phyloP scores from a whole-genome alignment of 2,113 vertebrate genomes.

The Otocyon megalotis region DNA sequence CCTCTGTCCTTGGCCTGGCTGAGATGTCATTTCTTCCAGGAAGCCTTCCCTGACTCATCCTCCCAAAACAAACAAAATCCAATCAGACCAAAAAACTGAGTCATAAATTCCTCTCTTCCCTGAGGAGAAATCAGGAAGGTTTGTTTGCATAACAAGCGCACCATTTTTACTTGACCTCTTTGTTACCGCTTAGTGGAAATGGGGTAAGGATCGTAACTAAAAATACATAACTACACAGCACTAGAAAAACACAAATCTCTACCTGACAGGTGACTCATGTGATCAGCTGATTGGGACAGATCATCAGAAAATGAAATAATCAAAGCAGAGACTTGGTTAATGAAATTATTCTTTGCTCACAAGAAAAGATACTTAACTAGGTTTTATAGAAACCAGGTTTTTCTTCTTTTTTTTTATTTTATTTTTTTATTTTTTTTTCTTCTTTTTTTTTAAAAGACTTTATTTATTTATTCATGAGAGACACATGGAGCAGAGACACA shows the following conservation, averaged over 20 bases:
- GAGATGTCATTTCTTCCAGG: background rate
- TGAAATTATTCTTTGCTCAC: background rate
- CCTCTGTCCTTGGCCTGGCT: background rate
- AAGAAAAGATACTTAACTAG: background rate
- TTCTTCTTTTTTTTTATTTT: background rate
- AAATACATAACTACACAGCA: background rate
- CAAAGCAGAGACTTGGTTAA: background rate
- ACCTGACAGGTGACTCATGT: background rate
- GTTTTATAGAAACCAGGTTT: background rate
- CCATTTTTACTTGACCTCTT: background rate
- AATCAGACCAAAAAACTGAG: background rate
- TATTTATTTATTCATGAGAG: too few relatives aligned
- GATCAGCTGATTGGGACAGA: background rate
- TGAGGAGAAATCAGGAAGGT: background rate
- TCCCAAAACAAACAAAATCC: conserved; percentile 11
- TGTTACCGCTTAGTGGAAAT: background rate
- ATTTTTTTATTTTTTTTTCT: background rate
- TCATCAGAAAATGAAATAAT: background rate
- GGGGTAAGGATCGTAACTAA: too few relatives aligned
- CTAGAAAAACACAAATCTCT: background rate
- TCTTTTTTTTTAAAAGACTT: too few relatives aligned
- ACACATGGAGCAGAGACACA: too few relatives aligned
- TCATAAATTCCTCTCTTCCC: background rate
- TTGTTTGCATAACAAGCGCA: background rate
- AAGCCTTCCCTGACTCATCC: background rate